Percentiles rank a stretch among this genome's conserved stretches.
Evolutionary conservation across 2,797 vertebrate species (phyloP).

Genomic region (Lerista edwardsae): DNA sequence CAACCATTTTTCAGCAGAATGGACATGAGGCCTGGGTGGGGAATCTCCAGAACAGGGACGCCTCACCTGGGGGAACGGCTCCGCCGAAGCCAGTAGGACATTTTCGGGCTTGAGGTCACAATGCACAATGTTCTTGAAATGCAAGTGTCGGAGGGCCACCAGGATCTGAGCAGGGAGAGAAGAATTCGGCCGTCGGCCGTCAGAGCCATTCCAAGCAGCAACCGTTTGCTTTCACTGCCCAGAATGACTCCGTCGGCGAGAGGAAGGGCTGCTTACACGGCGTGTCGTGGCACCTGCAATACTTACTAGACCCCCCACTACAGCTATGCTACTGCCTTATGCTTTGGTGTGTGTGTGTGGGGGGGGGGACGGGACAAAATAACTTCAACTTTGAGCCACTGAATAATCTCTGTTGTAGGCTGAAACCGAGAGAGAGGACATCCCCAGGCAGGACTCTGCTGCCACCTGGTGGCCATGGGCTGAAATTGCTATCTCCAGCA

Average conservation of each 20-base stretch:
- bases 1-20: too few relatives aligned
- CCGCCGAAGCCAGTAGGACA: slow-evolving; percentile 83
- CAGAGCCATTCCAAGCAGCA: too few relatives aligned
- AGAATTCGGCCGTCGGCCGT: too few relatives aligned
- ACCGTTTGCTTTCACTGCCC: too few relatives aligned
- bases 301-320: too few relatives aligned
- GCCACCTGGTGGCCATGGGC: background rate
- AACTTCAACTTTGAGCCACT: background rate
- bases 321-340: too few relatives aligned
- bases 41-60: accelerated
- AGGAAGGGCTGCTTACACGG: too few relatives aligned
- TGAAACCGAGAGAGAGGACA: background rate
- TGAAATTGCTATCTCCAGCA: background rate
- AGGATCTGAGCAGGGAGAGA: slow-evolving; percentile 79
- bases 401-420: too few relatives aligned
- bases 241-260: too few relatives aligned
- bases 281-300: too few relatives aligned
- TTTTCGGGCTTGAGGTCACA: slow-evolving; percentile 94
- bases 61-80: slow-evolving; percentile 84
- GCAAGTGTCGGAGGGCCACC: slow-evolving; percentile 87
- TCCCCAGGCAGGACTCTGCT: background rate
- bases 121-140: slow-evolving; percentile 94
- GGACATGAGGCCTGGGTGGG: accelerated
- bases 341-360: too few relatives aligned
- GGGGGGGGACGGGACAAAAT: too few relatives aligned